Conservation (phyloP, 2,797 vertebrate genomes). For the Peromyscus attwateri region DNA sequence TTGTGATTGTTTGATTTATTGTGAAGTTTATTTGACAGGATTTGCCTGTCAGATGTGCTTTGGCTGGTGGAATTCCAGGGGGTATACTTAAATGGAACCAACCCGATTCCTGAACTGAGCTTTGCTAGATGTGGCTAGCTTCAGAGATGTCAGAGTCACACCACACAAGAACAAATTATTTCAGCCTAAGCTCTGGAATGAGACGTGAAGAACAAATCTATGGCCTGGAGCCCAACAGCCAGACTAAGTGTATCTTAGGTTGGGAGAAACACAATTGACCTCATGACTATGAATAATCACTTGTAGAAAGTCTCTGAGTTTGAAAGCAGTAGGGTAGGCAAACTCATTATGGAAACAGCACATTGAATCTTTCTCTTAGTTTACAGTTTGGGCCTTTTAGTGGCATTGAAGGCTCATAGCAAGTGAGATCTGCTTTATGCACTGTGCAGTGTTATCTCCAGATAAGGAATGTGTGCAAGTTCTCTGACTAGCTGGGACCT, state of each 20-base stretch:
- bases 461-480: not conserved
- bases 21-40: not conserved
- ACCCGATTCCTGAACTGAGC: not conserved
- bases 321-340: not conserved
- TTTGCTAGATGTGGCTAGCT: not conserved
- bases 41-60: not conserved
- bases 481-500: not conserved
- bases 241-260: not conserved
- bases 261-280: not conserved
- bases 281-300: not conserved
- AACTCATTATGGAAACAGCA: not conserved
- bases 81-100: not conserved
- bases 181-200: not conserved
- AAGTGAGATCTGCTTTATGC: not conserved
- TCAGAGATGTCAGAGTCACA: not conserved
- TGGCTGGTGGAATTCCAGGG: not conserved
- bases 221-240: not conserved
- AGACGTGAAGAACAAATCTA: not conserved
- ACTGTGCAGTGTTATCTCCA: not conserved
- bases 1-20: not conserved
- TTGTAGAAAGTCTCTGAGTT: no score
- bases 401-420: not conserved
- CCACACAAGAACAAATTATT: not conserved
- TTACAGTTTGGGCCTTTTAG: not conserved
- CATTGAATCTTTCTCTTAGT: not conserved